Evolutionary conservation across 2,113 vertebrate species (phyloP).

Genomic region (Agapornis roseicollis): DNA sequence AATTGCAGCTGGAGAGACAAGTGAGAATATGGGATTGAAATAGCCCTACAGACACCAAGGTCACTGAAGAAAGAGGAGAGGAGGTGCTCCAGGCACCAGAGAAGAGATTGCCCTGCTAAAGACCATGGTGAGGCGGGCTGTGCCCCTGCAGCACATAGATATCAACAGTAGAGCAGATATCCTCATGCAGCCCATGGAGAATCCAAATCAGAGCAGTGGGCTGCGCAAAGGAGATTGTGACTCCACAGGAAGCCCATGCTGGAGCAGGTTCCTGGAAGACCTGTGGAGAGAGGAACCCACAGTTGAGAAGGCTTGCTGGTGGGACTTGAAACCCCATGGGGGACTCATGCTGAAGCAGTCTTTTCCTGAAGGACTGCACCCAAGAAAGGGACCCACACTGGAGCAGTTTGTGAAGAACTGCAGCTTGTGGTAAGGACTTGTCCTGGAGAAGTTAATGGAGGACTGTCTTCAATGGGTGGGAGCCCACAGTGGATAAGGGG

Average conservation of each 20-base stretch:
- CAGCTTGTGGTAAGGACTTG: background rate
- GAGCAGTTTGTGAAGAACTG: background rate
- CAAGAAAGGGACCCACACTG: background rate
- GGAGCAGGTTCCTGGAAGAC: background rate
- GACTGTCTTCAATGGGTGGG: background rate
- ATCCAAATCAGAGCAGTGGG: background rate
- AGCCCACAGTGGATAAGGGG: background rate
- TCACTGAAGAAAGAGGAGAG: background rate
- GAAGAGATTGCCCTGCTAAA: background rate
- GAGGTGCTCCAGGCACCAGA: background rate
- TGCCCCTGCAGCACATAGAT: background rate
- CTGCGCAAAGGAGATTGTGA: background rate
- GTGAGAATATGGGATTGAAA: background rate
- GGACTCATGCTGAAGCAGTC: background rate
- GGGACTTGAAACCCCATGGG: background rate
- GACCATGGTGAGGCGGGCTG: background rate
- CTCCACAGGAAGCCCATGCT: accelerated
- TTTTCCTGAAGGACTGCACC: background rate
- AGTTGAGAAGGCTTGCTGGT: background rate
- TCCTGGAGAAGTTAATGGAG: background rate
- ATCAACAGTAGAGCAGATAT: background rate
- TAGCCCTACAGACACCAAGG: background rate
- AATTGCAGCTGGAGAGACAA: background rate
- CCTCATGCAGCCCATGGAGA: background rate
- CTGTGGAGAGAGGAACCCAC: background rate